Conservation (phyloP, 2,888 invertebrate genomes). For the Xanthorhoe designata region DNA sequence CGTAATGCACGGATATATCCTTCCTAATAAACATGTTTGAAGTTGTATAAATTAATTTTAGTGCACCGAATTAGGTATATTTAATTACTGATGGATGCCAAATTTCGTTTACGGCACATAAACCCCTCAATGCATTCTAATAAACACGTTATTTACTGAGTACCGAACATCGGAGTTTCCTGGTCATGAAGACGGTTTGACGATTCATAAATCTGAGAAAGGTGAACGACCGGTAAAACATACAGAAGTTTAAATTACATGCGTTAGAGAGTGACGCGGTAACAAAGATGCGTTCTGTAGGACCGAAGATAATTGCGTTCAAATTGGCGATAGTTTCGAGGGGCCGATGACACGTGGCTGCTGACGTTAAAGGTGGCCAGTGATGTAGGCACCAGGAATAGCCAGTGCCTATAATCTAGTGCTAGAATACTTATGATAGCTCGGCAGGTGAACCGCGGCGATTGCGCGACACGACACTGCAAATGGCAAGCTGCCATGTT, state of each 20-base stretch:
- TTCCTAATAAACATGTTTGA: slow-evolving; percentile 51
- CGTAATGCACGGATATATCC: slow-evolving; percentile 50
- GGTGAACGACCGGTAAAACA: slow-evolving; percentile 41
- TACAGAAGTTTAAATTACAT: slow-evolving; percentile 35
- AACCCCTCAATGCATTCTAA: slow-evolving; percentile 28
- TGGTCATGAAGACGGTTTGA: slow-evolving; percentile 20
- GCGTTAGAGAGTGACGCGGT: slow-evolving; percentile 27
- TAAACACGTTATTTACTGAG: slow-evolving; percentile 23
- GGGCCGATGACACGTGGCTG: slow-evolving; percentile 71
- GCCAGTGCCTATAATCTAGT: slow-evolving; percentile 49
- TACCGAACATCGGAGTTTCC: slow-evolving; percentile 18
- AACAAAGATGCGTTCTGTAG: slow-evolving; percentile 38
- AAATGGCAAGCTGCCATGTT: slow-evolving; percentile 59
- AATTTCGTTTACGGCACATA: slow-evolving; percentile 30
- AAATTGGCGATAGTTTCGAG: slow-evolving; percentile 53
- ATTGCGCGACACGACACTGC: slow-evolving; percentile 46
- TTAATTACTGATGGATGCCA: slow-evolving; percentile 40
- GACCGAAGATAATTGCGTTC: slow-evolving; percentile 46
- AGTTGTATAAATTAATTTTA: slow-evolving; percentile 48
- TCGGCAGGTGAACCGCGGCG: slow-evolving; percentile 69
- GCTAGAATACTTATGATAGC: slow-evolving; percentile 49
- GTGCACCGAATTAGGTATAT: slow-evolving; percentile 29
- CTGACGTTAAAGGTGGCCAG: slow-evolving; percentile 69
- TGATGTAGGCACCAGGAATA: slow-evolving; percentile 75
- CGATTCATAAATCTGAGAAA: slow-evolving; percentile 29